A percentile compares a stretch with the other conserved stretches of the same genome.
Conservation (phyloP, 2,888 invertebrate genomes). For the Hyposoter dolosus region DNA sequence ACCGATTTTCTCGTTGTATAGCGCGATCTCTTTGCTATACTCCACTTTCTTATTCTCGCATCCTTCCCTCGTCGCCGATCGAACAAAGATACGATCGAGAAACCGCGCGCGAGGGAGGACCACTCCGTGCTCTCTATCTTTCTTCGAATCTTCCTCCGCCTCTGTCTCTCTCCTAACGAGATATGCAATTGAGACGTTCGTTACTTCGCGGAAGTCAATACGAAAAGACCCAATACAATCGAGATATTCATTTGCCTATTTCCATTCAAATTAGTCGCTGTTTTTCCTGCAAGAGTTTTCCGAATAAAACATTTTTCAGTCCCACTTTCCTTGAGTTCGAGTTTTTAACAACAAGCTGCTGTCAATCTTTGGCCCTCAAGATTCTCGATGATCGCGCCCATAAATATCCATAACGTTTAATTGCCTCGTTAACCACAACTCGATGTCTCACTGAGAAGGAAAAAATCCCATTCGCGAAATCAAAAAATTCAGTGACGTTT, state of each 20-base stretch:
- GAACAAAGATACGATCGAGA: slow-evolving; percentile 67
- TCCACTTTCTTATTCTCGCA: slow-evolving; percentile 50
- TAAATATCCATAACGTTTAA: slow-evolving; percentile 46
- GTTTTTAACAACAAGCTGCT: not conserved
- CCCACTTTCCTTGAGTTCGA: not conserved
- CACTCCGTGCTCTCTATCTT: slow-evolving; percentile 47
- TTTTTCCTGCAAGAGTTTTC: not conserved
- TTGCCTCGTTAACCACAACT: slow-evolving; percentile 25
- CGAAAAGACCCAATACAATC: not conserved
- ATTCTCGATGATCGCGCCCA: not conserved
- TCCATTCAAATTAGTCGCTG: not conserved
- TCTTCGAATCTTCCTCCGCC: slow-evolving; percentile 18
- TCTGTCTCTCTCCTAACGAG: slow-evolving; percentile 54
- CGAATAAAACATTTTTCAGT: not conserved
- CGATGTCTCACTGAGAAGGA: slow-evolving; percentile 27
- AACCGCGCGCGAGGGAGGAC: slow-evolving; percentile 59
- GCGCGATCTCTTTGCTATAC: slow-evolving; percentile 53
- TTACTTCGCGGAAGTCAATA: slow-evolving; percentile 12
- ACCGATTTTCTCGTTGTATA: slow-evolving; percentile 36
- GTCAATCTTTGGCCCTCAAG: not conserved
- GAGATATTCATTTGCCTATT: not conserved
- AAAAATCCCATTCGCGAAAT: not conserved
- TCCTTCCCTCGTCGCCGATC: slow-evolving; percentile 56
- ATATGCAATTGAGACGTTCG: slow-evolving; percentile 69
- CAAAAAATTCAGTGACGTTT: slow-evolving; percentile 20